A percentile compares a stretch with the other conserved stretches of the same genome.
These are phyloP conservation scores for Oscheius sp. DNA, from an alignment of 2,888 invertebrate genomes.

Conservation along the genomic window DNA sequence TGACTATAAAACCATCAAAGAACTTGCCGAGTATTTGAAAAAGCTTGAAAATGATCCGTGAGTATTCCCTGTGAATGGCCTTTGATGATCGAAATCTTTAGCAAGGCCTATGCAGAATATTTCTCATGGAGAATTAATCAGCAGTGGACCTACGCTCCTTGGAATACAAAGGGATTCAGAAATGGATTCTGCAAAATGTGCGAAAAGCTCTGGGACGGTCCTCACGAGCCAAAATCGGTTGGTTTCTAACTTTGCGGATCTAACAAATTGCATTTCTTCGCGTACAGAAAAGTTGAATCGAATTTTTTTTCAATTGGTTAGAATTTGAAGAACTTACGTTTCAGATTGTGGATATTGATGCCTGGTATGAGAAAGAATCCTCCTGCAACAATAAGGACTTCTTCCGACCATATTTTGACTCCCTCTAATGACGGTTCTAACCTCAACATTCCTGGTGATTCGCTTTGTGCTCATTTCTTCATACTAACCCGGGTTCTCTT, in stretches of 20 bases:
- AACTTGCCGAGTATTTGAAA: constrained; percentile 58
- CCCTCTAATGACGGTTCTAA: too few relatives aligned
- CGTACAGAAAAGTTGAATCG: background rate
- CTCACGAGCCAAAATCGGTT: constrained; percentile 30
- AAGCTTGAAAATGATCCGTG: constrained; percentile 43
- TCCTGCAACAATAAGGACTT: constrained; percentile 55
- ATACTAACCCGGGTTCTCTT: too few relatives aligned
- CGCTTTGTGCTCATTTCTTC: too few relatives aligned
- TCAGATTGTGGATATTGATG: constrained; percentile 47
- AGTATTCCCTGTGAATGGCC: background rate
- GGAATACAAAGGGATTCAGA: constrained; percentile 62
- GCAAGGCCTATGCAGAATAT: constrained; percentile 60
- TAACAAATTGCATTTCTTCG: too few relatives aligned
- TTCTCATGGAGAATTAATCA: constrained; percentile 63
- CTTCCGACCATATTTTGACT: constrained; percentile 20
- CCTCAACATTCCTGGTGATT: background rate
- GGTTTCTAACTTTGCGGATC: background rate
- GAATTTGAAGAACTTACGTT: constrained; percentile 16
- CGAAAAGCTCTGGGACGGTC: constrained; percentile 46
- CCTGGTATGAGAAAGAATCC: constrained; percentile 53
- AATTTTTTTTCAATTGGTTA: background rate
- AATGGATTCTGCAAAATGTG: constrained; percentile 57
- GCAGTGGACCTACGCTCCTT: constrained; percentile 62
- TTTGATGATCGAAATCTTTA: constrained; percentile 6
- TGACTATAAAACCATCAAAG: constrained; percentile 58